Evolutionary conservation across 2,888 invertebrate species (phyloP), one percentile per base, ranked within the genome.

Genomic region (Tridacna crocea): DNA sequence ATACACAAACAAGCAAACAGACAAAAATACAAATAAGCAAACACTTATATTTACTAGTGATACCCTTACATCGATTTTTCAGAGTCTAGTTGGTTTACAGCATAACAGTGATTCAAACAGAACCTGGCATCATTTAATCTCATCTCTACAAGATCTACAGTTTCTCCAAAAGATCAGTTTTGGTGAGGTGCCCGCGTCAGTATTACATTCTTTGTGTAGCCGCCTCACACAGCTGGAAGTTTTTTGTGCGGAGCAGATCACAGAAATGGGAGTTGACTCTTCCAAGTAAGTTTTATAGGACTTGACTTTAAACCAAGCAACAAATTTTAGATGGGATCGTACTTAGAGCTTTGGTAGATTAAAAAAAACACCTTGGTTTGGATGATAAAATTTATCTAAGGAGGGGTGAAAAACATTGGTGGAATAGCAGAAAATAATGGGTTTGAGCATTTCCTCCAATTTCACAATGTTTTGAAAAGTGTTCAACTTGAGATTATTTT

Each of bases 91-190:
- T 22, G 92, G 91, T 17, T 61, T 92, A 80, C 60, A 73, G 46
- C 90, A 90, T 74, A 76, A 73, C 66, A 88, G 87, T 26, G 91
- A 91, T 77, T 75, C 84, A 36, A 91, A 89, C 77, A 72, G 87
- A 55, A 91, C 91, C 0, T 93, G 93, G 93, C 89, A 91, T 66
- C 87, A 90, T 79, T 75, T 93, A 60, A 83, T 89, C 12, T 88
- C 88, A 26, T 79, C 88, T 24, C 77, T 92, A n/a, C 85, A 84
- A 24, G 79, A 88, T n/a, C 78, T 92, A 46, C 70, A 72, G 12
- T 81, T 66, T 19, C 77, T 93, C 58, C 86, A 82, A 46, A 78
- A 84, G 55, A 80, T 93, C n/a, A 78, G 89, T 36, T 91, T 93
- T 84, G 91, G 91, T 36, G 81, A 88, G 68, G 91, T 92, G n/a